A percentile compares a stretch with the other conserved stretches of the same genome.
phyloP scores from a whole-genome alignment of 2,113 vertebrate genomes.

The Astur gentilis region DNA sequence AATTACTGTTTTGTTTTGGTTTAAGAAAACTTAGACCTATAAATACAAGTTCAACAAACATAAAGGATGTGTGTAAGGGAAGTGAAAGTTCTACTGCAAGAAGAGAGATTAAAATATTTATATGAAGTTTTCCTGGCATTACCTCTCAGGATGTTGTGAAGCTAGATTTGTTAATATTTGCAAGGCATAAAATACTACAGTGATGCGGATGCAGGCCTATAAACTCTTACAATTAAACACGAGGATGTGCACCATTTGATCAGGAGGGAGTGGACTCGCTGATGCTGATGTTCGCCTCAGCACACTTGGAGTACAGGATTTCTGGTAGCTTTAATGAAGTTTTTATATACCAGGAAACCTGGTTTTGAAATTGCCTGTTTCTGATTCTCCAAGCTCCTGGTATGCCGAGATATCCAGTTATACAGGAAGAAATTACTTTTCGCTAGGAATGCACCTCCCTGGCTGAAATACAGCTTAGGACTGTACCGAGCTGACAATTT shows the following conservation, averaged over 20 bases:
- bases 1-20: slow-evolving; percentile 74
- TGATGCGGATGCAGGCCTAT: not conserved
- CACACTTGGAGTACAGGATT: not conserved
- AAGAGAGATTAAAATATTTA: slow-evolving; percentile 49
- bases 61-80: slow-evolving; percentile 13
- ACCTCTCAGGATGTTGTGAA: slow-evolving; percentile 14
- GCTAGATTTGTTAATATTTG: not conserved
- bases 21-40: slow-evolving; percentile 58
- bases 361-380: not conserved
- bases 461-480: not conserved
- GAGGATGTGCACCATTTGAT: not conserved
- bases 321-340: not conserved
- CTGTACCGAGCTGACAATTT: not conserved
- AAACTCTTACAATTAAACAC: not conserved
- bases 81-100: slow-evolving; percentile 42
- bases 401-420: not conserved
- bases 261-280: not conserved
- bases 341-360: not conserved
- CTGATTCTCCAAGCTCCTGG: not conserved
- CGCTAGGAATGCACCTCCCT: not conserved
- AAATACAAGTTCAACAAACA: slow-evolving; percentile 59
- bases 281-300: not conserved
- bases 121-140: not conserved
- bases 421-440: not conserved
- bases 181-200: not conserved